These are phyloP conservation scores for Anarsia innoxiella DNA, from an alignment of 2,888 invertebrate species.

Conservation along the genomic window DNA sequence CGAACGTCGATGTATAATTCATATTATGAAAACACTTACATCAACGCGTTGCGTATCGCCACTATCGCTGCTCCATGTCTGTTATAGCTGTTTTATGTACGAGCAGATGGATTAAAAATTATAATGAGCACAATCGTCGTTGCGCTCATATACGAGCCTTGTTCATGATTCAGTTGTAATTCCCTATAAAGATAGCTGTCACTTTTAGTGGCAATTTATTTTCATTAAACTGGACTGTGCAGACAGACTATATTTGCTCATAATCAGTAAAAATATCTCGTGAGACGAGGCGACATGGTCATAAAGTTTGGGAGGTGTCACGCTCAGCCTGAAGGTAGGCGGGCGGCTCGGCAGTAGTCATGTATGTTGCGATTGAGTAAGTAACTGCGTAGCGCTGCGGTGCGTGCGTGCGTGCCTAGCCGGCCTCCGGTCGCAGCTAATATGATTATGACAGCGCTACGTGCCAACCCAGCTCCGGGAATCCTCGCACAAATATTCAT, in stretches of 20 bases:
- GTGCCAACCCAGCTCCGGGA: slow-evolving; percentile 70
- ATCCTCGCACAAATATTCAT: slow-evolving; percentile 75
- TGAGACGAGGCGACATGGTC: slow-evolving; percentile 29
- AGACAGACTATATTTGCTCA: slow-evolving; percentile 1
- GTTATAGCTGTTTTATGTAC: slow-evolving; percentile 40
- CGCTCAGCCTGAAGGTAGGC: slow-evolving; percentile 20
- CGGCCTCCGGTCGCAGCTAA: slow-evolving; percentile 62
- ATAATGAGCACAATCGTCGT: slow-evolving; percentile 25
- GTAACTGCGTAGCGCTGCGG: slow-evolving; percentile 30
- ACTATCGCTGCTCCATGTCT: slow-evolving; percentile 36
- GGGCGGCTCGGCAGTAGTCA: slow-evolving; percentile 16
- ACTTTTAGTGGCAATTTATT: slow-evolving; percentile 5
- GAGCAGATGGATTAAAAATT: slow-evolving; percentile 36
- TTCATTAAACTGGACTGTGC: neutral
- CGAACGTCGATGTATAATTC: slow-evolving; percentile 50
- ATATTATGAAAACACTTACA: slow-evolving; percentile 50
- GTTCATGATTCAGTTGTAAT: slow-evolving; percentile 7
- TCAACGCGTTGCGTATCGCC: slow-evolving; percentile 45
- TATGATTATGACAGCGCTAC: slow-evolving; percentile 74
- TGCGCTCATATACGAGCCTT: slow-evolving; percentile 5
- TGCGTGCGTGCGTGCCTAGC: slow-evolving; percentile 58
- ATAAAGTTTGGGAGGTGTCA: slow-evolving; percentile 33
- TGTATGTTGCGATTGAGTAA: slow-evolving; percentile 27
- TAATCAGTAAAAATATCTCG: neutral
- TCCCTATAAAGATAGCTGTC: neutral